Percentiles rank a stretch among this genome's conserved stretches.
Evolutionary conservation across 2,797 vertebrate genomes (phyloP).

Genomic region (Octomys mimax): DNA sequence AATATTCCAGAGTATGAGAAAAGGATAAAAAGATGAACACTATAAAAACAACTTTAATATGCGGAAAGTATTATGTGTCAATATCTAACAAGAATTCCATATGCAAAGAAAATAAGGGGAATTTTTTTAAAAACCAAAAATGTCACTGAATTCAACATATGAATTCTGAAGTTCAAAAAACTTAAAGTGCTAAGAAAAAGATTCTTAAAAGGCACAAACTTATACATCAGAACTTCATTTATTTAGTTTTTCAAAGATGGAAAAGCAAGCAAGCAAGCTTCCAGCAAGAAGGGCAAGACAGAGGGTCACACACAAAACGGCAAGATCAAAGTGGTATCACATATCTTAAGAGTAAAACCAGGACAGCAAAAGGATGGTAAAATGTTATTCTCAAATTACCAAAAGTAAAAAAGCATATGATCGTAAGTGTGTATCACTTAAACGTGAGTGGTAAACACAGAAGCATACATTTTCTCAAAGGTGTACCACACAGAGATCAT

Average conservation of each 20-base stretch:
- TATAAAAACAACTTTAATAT: background rate
- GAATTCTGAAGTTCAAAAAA: slow-evolving; percentile 23
- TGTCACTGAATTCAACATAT: slow-evolving; percentile 41
- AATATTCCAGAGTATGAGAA: slow-evolving; percentile 31
- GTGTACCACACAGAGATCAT: slow-evolving; percentile 34
- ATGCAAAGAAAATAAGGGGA: slow-evolving; percentile 30
- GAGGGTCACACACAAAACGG: background rate
- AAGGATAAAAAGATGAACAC: background rate
- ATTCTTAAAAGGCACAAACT: background rate
- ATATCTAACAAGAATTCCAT: background rate
- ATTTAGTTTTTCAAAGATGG: slow-evolving; percentile 12
- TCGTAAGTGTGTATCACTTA: slow-evolving; percentile 14
- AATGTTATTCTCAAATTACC: background rate
- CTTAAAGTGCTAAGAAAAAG: background rate
- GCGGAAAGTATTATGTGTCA: background rate
- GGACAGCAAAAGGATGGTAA: background rate
- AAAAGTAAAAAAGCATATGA: background rate
- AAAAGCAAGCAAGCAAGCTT: background rate
- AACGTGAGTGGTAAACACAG: background rate
- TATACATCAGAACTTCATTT: slow-evolving; percentile 38
- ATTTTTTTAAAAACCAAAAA: slow-evolving; percentile 29
- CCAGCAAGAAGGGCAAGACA: background rate
- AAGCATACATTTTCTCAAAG: slow-evolving; percentile 15
- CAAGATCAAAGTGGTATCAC: background rate
- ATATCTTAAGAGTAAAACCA: background rate